These are phyloP conservation scores for Pungitius pungitius DNA, from an alignment of 2,113 vertebrate genomes.

Conservation along the genomic window DNA sequence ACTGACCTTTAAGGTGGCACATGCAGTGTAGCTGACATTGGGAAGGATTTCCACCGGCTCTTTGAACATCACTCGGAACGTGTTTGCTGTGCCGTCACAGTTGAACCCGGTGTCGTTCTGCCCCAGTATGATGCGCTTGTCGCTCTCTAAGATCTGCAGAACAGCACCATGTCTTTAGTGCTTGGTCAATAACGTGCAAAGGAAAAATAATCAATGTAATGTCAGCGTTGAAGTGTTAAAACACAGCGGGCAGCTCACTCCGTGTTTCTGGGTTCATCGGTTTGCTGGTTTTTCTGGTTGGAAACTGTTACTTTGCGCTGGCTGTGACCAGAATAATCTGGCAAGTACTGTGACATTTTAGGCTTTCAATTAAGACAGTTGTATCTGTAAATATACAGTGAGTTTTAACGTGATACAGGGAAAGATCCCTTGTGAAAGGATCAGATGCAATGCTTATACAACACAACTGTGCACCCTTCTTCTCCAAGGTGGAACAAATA, in stretches of 20 bases:
- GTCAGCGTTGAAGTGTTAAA: neutral
- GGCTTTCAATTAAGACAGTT: neutral
- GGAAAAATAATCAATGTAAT: neutral
- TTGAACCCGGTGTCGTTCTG: conserved; percentile 95
- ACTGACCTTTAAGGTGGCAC: conserved; percentile 90
- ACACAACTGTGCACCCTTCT: neutral
- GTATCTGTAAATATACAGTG: neutral
- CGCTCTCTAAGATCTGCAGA: conserved; percentile 90
- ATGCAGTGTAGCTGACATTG: conserved; percentile 92
- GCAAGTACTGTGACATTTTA: conserved; percentile 1
- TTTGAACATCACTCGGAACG: conserved; percentile 96
- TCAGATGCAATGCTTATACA: neutral
- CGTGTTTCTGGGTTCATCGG: neutral
- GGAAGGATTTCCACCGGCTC: conserved; percentile 93
- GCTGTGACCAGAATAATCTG: neutral
- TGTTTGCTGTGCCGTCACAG: conserved; percentile 91
- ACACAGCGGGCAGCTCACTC: neutral
- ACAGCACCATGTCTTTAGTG: conserved; percentile 7
- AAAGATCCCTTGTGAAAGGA: neutral
- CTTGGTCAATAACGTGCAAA: neutral
- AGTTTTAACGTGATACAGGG: neutral
- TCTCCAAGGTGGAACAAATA: neutral
- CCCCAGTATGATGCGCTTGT: conserved; percentile 90
- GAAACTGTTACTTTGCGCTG: neutral
- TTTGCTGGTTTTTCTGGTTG: neutral